These are phyloP conservation scores for Grus americana DNA, from an alignment of 2,113 vertebrate genomes.

Conservation along the genomic window DNA sequence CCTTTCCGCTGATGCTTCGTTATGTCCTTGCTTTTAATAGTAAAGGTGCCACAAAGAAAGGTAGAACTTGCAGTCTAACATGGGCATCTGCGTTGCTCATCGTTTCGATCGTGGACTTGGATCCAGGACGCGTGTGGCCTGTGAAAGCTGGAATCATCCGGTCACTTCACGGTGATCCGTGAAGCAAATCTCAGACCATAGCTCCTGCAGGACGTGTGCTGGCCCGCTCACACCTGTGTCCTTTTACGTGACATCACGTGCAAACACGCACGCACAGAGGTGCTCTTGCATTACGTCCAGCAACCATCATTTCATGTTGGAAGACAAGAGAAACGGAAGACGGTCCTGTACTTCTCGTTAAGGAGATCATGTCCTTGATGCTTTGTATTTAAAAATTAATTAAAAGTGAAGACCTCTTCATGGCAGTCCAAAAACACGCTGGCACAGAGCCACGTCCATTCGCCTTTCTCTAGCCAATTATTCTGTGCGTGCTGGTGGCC, in stretches of 20 bases:
- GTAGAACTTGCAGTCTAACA: background rate
- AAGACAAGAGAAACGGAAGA: background rate
- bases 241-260: accelerated
- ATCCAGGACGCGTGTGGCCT: background rate
- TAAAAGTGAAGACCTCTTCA: background rate
- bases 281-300: background rate
- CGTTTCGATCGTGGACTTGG: accelerated
- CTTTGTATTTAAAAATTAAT: constrained; percentile 12
- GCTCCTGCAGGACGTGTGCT: background rate
- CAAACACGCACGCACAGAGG: background rate
- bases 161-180: background rate
- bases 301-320: background rate
- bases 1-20: background rate
- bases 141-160: background rate
- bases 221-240: background rate
- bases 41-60: background rate
- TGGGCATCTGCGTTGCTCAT: background rate
- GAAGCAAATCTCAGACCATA: background rate
- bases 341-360: background rate
- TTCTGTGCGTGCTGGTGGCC: background rate
- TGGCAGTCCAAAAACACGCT: background rate
- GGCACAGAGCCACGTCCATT: background rate
- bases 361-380: background rate
- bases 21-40: background rate
- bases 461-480: background rate